Base-by-base conservation (phyloP, 2,113 vertebrate genomes). In the Brachionichthys hirsutus region DNA sequence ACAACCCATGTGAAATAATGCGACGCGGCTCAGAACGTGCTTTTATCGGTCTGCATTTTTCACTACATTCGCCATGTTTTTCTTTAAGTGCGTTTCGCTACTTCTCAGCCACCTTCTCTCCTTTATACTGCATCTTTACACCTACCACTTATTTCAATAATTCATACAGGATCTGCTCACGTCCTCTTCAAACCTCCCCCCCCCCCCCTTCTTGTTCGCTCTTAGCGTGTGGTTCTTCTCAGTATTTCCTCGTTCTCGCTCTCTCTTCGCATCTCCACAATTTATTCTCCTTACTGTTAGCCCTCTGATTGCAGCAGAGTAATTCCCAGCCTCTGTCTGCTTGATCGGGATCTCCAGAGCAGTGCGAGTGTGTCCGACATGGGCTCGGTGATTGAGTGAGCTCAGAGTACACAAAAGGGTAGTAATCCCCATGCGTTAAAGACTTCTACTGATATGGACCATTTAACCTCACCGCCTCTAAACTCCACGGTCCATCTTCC, bases 401-500 rank as follows among this genome's bases (percentile, higher is more conserved):
- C 81, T 69, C 59, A 49, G 7, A 9, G 73, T 62, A 82, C 85
- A 87, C 88, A 87, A 87, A 84, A 78, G 82, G 66, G 40, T 80
- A 62, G 81, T 87, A 90, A 90, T 87, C 84, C 84, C 83, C 74
- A 67, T 78, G 79, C 12, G 58, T 81, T 83, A 84, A 85, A 86
- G 81, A 83, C 72, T 63, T 45, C 61, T 57, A 66, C 73, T 78
- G 87, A 84, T 80, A 84, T 51, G 82, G 84, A 42, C 76, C 84
- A 81, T 88, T 87, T 87, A 87, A 81, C 81, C 78, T 82, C 70
- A 42, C 45, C 61, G n/a, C 54, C 58, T 54, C 77, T 67, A 60
- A 65, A 79, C 54, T 54, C 80, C 35, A 47, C 10, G 57, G 53
- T 65, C 65, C 40, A 57, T 75, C 73, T 62, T 47, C 30, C 24